These are phyloP conservation scores for Capricornis sumatraensis DNA, from an alignment of 2,113 vertebrate genomes.

Conservation along the genomic window DNA sequence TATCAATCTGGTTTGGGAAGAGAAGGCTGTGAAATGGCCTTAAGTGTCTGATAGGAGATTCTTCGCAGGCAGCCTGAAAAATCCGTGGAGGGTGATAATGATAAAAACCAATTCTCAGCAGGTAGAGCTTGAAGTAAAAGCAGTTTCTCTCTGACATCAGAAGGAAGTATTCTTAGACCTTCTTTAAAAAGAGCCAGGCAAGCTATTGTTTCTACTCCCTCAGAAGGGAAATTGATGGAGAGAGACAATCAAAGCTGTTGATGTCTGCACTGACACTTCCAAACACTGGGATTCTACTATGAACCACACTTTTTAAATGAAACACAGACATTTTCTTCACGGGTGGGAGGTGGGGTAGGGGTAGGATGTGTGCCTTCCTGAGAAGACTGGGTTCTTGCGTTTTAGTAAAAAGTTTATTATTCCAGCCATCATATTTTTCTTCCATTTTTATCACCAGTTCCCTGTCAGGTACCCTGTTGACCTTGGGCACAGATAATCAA, in stretches of 20 bases:
- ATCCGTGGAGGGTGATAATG: constrained; percentile 46
- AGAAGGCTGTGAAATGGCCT: constrained; percentile 65
- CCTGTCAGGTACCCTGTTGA: neutral
- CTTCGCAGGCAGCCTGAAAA: constrained; percentile 42
- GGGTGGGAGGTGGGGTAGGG: neutral
- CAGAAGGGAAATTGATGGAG: neutral
- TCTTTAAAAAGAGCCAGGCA: neutral
- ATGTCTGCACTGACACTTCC: neutral
- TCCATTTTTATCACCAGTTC: neutral
- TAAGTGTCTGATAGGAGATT: constrained; percentile 70
- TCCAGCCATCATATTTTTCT: neutral
- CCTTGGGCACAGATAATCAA: neutral
- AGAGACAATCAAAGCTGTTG: neutral
- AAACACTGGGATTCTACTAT: neutral
- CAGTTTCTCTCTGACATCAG: neutral
- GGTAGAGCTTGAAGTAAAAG: neutral
- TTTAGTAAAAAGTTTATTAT: neutral
- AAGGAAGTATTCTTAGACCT: neutral
- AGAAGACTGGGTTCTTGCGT: neutral
- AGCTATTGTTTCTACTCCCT: neutral
- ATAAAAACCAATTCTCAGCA: constrained; percentile 46
- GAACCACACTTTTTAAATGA: neutral
- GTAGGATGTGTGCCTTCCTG: neutral
- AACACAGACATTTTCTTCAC: neutral
- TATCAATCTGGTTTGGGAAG: constrained; percentile 53